Evolutionary conservation across 2,888 invertebrate genomes (phyloP).

Genomic region (Eueremaeus valkanovi): DNA sequence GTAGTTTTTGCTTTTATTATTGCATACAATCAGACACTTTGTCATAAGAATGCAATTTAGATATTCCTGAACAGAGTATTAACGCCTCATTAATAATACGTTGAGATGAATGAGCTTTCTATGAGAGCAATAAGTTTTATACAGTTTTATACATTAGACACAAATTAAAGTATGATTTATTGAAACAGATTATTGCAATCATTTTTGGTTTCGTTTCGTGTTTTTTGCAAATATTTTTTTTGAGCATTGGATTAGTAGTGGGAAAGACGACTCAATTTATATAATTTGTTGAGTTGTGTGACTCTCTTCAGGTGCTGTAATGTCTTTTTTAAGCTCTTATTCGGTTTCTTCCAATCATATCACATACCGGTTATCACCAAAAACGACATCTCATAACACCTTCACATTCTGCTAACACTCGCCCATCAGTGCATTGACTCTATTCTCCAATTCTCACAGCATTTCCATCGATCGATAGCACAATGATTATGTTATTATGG

Average conservation of each 20-base stretch:
- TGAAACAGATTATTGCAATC: neutral
- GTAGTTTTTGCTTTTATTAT: neutral
- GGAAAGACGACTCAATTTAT: neutral
- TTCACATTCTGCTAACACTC: neutral
- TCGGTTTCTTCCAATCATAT: neutral
- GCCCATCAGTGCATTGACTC: conserved; percentile 32
- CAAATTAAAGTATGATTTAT: neutral
- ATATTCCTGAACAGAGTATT: neutral
- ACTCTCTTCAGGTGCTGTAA: neutral
- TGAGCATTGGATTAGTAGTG: too few relatives aligned
- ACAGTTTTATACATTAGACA: too few relatives aligned
- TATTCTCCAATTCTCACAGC: neutral
- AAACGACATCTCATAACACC: conserved; percentile 2
- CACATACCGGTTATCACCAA: neutral
- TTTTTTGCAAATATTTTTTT: too few relatives aligned
- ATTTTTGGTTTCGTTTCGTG: neutral
- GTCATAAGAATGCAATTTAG: neutral
- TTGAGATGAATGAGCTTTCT: conserved; percentile 15
- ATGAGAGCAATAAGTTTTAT: neutral
- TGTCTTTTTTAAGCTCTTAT: neutral
- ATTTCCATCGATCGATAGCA: conserved; percentile 21
- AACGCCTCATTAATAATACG: conserved; percentile 14
- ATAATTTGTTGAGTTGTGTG: neutral
- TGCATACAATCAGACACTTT: conserved; percentile 5
- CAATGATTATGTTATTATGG: conserved; percentile 21